Evolutionary conservation across 2,797 vertebrate species (phyloP).

Genomic region (Gadopsis marmoratus): DNA sequence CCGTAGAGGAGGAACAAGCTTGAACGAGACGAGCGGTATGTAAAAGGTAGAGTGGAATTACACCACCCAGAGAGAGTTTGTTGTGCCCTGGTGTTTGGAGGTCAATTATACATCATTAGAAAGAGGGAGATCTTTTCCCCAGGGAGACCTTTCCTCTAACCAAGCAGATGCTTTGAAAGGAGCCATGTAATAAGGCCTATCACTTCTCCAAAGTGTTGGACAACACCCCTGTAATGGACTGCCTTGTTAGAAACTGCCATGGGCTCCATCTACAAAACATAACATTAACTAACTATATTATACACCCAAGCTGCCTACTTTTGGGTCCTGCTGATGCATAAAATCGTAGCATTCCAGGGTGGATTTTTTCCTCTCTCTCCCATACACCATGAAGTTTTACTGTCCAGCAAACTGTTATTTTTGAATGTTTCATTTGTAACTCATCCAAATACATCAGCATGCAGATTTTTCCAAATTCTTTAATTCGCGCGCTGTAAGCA

Average conservation of each 20-base stretch:
- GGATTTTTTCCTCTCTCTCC: conserved; percentile 29
- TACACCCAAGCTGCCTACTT: conserved; percentile 35
- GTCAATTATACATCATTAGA: conserved; percentile 84
- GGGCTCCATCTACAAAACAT: conserved; percentile 62
- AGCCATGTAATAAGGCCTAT: conserved; percentile 79
- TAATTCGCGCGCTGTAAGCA: conserved; percentile 43
- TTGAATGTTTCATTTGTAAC: conserved; percentile 47
- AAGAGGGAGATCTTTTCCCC: conserved; percentile 74
- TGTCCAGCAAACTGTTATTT: conserved; percentile 55
- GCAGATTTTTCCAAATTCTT: conserved; percentile 3
- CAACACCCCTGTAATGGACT: conserved; percentile 80
- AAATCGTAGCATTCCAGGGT: conserved; percentile 34
- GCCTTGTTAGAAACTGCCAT: conserved; percentile 77
- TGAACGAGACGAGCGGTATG: conserved; percentile 69
- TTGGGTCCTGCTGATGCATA: conserved; percentile 45
- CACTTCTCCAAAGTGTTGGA: conserved; percentile 76
- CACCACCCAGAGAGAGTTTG: conserved; percentile 74
- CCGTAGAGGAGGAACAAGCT: conserved; percentile 71
- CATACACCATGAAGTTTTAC: conserved; percentile 58
- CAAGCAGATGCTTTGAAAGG: conserved; percentile 77
- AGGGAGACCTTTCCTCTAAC: conserved; percentile 73
- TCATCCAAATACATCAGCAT: conserved; percentile 35
- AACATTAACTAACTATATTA: conserved; percentile 63
- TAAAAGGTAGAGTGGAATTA: conserved; percentile 76
- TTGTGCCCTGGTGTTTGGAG: conserved; percentile 79